Evolutionary conservation across 2,797 vertebrate species (phyloP), one percentile per base, ranked within the genome.

Genomic region (Spea hammondii): DNA sequence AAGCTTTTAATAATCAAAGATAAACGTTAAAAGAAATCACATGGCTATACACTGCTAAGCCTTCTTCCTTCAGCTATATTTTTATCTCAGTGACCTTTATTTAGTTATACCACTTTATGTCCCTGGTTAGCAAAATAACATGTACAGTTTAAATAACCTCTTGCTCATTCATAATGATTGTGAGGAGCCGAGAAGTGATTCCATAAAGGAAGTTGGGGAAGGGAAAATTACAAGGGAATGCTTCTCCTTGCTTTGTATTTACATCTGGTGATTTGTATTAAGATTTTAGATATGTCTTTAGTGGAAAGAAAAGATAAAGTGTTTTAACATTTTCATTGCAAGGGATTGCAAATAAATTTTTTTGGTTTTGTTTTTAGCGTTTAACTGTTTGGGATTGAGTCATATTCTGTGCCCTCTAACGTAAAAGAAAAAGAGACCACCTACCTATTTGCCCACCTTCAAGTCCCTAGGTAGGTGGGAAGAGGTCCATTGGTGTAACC

Each of bases 11-110:
- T 77, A 77, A 80, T 50, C 32, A 48, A 77, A 74, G 77, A 72
- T 80, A 76, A 76, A 76, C 14, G 50, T 64, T 55, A 62, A 71
- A 76, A 68, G 60, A 80, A 81, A 81, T 81, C 66, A 64, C 46
- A 72, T 72, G 32, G 12, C 13, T 11, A 50, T 11, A 57, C 70
- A 64, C 17, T 44, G 46, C 79, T 77, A 48, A 77, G 62, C 17
- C 54, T 69, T 53, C 62, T 55, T 46, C 69, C 55, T 65, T 62
- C 46, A 32, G 59, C 69, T 82, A 54, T 82, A 77, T 77, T 82
- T 82, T 82, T 77, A 77, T 82, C 75, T 77, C 54, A 64, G 12
- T 82, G 79, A 77, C 79, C 79, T 82, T 77, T 82, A 74, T 77
- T 77, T 77, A 77, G 79, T 82, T 77, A 82, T 71, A 65, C 70